Conservation (phyloP, 2,888 invertebrate genomes). For the Melieria picta region DNA sequence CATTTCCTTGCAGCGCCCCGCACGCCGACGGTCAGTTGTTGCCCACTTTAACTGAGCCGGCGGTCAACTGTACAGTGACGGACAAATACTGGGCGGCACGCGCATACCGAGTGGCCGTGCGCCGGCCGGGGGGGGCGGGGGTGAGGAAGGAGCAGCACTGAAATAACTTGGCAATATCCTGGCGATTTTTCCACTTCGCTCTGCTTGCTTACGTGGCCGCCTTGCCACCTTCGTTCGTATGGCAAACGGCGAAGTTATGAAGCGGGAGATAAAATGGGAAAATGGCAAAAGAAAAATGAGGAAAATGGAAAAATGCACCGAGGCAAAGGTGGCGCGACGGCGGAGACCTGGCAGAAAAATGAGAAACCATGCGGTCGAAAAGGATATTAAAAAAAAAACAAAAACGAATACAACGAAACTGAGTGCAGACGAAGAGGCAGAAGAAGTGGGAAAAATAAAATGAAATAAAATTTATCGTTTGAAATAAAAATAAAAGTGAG, state of each 20-base stretch:
- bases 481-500: constrained; percentile 15
- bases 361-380: constrained; percentile 50
- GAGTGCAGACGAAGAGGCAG: constrained; percentile 35
- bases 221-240: background rate
- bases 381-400: constrained; percentile 26
- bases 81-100: too few species aligned
- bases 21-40: too few species aligned
- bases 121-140: too few species aligned
- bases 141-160: too few species aligned
- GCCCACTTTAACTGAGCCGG: too few species aligned
- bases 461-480: constrained; percentile 40
- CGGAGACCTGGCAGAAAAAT: constrained; percentile 47
- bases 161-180: background rate
- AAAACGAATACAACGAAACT: constrained; percentile 43
- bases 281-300: constrained; percentile 32
- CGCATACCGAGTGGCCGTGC: too few species aligned
- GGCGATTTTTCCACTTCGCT: background rate
- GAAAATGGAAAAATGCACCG: constrained; percentile 27
- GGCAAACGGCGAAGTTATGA: constrained; percentile 52
- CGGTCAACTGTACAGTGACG: too few species aligned
- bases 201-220: constrained; percentile 4
- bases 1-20: too few species aligned
- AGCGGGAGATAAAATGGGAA: constrained; percentile 46
- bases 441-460: background rate
- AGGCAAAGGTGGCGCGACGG: constrained; percentile 38